Percentiles rank a stretch among this genome's conserved stretches.
phyloP scores from a whole-genome alignment of 35 echinoderm and acorn worm genomes.

The Ophioderma brevispina region DNA sequence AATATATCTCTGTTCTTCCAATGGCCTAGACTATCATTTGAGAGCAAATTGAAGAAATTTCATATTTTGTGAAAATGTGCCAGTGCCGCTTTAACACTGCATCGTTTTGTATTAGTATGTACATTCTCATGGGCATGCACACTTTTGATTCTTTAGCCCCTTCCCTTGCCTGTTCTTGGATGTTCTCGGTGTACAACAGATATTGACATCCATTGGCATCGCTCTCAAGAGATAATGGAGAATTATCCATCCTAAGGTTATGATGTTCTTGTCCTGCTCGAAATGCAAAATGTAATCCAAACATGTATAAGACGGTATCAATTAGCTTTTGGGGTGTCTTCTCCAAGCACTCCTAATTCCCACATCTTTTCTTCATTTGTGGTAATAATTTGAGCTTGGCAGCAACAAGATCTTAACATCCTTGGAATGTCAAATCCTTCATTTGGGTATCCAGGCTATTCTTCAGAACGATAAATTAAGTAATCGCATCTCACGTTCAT shows the following conservation, averaged over 20 bases:
- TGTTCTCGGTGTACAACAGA: too few species aligned
- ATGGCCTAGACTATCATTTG: too few species aligned
- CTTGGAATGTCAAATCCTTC: not conserved
- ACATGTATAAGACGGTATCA: not conserved
- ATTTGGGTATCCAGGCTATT: not conserved
- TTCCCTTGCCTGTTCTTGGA: too few species aligned
- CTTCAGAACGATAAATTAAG: not conserved
- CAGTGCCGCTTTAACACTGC: too few species aligned
- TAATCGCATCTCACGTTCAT: not conserved
- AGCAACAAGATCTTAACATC: not conserved
- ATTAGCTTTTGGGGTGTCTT: not conserved
- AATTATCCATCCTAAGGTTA: not conserved
- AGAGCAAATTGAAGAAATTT: too few species aligned
- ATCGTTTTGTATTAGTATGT: too few species aligned
- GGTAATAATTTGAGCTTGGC: not conserved
- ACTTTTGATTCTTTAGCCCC: too few species aligned
- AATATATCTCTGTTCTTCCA: too few species aligned
- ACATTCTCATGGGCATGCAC: too few species aligned
- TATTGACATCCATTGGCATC: too few species aligned
- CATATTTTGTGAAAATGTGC: too few species aligned
- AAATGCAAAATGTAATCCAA: constrained; percentile 10
- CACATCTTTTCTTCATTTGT: not conserved
- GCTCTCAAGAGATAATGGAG: not conserved
- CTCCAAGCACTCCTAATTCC: not conserved
- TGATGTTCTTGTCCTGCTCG: not conserved